Base-by-base conservation (phyloP, 1,140 invertebrate genomes). In the Drusus annulatus region DNA sequence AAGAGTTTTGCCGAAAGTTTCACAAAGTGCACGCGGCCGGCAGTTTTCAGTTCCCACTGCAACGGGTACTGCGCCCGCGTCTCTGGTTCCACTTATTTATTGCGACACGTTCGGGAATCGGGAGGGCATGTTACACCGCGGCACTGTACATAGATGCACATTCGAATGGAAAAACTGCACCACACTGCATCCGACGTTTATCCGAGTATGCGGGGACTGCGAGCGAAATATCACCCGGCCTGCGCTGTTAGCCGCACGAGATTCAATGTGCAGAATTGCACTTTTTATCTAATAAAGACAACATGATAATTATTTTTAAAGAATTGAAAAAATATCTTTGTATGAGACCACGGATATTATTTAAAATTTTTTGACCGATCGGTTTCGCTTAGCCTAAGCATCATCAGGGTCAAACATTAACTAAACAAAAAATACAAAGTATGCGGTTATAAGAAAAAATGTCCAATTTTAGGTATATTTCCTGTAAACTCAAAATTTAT, bases 181-280 rank as follows among this genome's bases (percentile, higher is more conserved):
- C 6, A n/a, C 31, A 68, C 31, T 68, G 63, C 63, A 28, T 68
- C 23, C 63, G 65, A 69, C 65, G 65, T 69, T 69, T 69, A 69
- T 19, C 28, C 65, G 36, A 45, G 65, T 17, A 69, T 69, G 65
- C 65, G 36, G 65, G 25, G 65, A 45, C 8, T 69, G n/a, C 31
- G 63, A 68, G 63, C 63, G 13, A 69, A n/a, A 45, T 50, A 36
- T 69, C 31, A 16, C 65, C 8, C n/a, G 31, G 36, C 60, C 60
- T 13, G 25, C 19, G 25, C 60, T 21, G 60, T 21, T 21, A 10
- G 52, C 19, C 19, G 52, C 52, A 17, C 52, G 52, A 56, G 52
- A 17, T 56, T 19, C 13, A 3, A 56, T 17, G 52, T n/a, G 16
- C 16, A 56, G 52, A 56, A 56, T 56, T n/a, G 16, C 52, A 17